Conservation (phyloP, 1,140 invertebrate genomes). For the Zaprionus nigranus region DNA sequence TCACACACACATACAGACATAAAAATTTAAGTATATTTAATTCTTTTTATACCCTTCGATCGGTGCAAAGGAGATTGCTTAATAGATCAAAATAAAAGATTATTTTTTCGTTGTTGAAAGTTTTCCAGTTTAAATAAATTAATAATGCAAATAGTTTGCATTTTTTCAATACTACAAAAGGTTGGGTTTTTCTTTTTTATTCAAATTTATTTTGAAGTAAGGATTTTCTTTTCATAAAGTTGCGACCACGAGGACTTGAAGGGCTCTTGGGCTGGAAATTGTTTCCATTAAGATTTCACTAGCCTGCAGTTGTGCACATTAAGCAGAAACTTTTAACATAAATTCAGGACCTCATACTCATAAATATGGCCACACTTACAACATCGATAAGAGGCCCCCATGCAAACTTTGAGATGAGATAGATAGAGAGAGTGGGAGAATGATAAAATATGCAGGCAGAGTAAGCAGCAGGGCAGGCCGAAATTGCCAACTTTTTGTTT, state of each 20-base stretch:
- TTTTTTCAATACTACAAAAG: not conserved
- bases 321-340: conserved; percentile 71
- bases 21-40: conserved; percentile 18
- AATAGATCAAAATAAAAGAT: not conserved
- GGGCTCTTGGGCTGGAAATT: conserved; percentile 14
- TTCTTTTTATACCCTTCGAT: not conserved
- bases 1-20: not conserved
- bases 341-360: conserved; percentile 61
- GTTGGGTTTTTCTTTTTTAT: not conserved
- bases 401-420: conserved; percentile 16
- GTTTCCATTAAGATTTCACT: conserved; percentile 60
- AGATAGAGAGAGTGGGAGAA: conserved; percentile 4
- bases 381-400: conserved; percentile 57
- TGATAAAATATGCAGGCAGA: conserved; percentile 68
- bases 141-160: conserved; percentile 1
- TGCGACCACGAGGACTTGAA: conserved; percentile 21
- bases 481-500: conserved; percentile 38
- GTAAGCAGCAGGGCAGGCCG: conserved; percentile 8
- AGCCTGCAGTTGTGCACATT: conserved; percentile 60
- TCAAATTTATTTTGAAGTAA: not conserved
- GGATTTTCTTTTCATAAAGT: conserved; percentile 10
- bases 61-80: not conserved
- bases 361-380: conserved; percentile 61
- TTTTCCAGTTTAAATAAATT: not conserved
- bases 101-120: not conserved